Base-by-base conservation (phyloP, 2,113 vertebrate genomes). In the Peromyscus leucopus region DNA sequence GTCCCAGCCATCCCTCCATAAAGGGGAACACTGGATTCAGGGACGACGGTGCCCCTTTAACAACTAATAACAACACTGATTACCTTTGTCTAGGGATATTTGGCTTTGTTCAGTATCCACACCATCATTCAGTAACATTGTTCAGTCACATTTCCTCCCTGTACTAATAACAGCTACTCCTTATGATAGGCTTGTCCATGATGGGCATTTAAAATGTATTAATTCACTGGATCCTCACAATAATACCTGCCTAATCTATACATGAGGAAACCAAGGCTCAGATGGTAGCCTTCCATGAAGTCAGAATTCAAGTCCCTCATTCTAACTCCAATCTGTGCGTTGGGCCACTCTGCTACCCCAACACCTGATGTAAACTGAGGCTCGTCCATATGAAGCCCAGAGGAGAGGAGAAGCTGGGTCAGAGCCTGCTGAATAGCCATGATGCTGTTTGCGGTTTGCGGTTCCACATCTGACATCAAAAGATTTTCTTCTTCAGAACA, bases 321-420 rank as follows among this genome's bases (percentile, higher is more conserved):
- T 61, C 76, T 31, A 24, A 48, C 2, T 31, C n/a, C 46, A 28
- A 33, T 0, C 75, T 57, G 3, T 0, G 7, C 17, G 8, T 16
- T 67, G 24, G 24, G 16, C 21, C 31, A 4, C 67, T 9, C 8
- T 7, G 42, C 15, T 0, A 0, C 7, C 5, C 0, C 2, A 4
- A 69, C 17, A 3, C 33, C 33, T 51, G 39, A 65, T 28, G 21
- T 17, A 3, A 65, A 7, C 6, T 21, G 26, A 4, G 74, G 55
- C 55, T 82, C 9, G 1, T 36, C 46, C 24, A 10, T 59, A 28
- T 85, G 1, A 28, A 33, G 26, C 33, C 94, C 48, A 12, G 5
- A 1, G 10, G 7, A 12, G 5, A 1, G 10, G 10, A n/a, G 16
- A 69, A 16, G 3, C 31, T 0, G 24, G 36, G 24, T n/a, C 55